A percentile compares a stretch with the other conserved stretches of the same genome.
These are phyloP conservation scores for Metopolophium dirhodum DNA, from an alignment of 1,140 invertebrate species.

Conservation along the genomic window DNA sequence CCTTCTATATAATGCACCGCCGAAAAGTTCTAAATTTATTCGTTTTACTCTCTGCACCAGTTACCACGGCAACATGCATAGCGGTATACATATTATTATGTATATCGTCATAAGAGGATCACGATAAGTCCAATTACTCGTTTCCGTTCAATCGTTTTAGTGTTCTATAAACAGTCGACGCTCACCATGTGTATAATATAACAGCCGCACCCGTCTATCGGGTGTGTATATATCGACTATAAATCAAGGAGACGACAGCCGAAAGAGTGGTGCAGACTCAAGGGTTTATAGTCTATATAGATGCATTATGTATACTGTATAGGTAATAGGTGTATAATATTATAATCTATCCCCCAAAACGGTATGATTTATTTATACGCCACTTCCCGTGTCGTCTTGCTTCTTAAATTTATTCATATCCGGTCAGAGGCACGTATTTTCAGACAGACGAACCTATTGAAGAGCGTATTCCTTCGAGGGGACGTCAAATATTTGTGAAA, in stretches of 20 bases:
- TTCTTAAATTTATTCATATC: neutral
- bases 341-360: neutral
- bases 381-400: neutral
- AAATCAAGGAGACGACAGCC: neutral
- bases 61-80: neutral
- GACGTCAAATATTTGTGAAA: neutral
- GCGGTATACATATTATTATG: neutral
- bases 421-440: neutral
- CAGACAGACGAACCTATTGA: neutral
- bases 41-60: neutral
- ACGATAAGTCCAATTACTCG: neutral
- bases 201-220: neutral
- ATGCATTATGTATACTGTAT: neutral
- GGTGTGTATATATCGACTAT: neutral
- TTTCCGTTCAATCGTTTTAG: neutral
- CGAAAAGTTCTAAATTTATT: neutral
- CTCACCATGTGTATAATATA: neutral
- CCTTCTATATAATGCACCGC: no score
- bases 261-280: neutral
- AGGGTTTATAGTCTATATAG: neutral
- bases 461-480: neutral
- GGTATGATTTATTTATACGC: conserved; percentile 9
- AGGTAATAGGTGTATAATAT: neutral
- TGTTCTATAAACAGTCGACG: neutral
- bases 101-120: neutral